Evolutionary conservation across 2,797 vertebrate genomes (phyloP).

Genomic region (Oryzias dopingdopingensis): DNA sequence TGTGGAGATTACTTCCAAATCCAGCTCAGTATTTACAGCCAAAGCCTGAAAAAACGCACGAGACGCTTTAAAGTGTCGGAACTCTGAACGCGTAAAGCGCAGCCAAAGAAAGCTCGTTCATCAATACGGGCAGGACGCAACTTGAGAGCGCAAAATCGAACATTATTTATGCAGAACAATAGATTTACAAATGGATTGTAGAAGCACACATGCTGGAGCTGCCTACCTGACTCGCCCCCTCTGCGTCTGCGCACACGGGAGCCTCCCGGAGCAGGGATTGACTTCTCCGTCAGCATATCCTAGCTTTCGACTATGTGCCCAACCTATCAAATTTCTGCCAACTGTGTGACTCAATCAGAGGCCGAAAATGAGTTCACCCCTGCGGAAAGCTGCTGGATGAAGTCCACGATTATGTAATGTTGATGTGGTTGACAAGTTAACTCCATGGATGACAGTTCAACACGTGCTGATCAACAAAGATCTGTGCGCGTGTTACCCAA

Average conservation of each 20-base stretch:
- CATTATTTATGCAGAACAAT: background rate
- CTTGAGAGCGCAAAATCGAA: background rate
- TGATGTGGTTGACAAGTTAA: background rate
- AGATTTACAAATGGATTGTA: background rate
- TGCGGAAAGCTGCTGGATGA: background rate
- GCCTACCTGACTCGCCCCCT: constrained; percentile 43
- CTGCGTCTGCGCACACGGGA: constrained; percentile 10
- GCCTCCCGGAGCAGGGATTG: constrained; percentile 19
- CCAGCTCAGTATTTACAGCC: background rate
- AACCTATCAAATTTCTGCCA: constrained; percentile 28
- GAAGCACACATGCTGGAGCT: background rate
- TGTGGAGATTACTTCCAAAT: rapidly evolving
- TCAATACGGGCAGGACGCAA: rapidly evolving
- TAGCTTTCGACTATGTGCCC: constrained; percentile 19
- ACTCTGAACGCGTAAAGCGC: too few species aligned
- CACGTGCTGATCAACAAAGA: constrained; percentile 8
- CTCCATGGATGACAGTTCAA: background rate
- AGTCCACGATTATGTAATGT: constrained; percentile 25
- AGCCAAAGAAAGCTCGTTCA: too few species aligned
- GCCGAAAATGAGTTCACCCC: too few species aligned
- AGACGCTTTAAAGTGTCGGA: too few species aligned
- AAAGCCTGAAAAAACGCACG: too few species aligned
- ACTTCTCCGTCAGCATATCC: constrained; percentile 13
- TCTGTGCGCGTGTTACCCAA: constrained; percentile 3
- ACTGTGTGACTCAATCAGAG: background rate